phyloP scores from a whole-genome alignment of 2,888 invertebrate species.

The Itoplectis maculator region DNA sequence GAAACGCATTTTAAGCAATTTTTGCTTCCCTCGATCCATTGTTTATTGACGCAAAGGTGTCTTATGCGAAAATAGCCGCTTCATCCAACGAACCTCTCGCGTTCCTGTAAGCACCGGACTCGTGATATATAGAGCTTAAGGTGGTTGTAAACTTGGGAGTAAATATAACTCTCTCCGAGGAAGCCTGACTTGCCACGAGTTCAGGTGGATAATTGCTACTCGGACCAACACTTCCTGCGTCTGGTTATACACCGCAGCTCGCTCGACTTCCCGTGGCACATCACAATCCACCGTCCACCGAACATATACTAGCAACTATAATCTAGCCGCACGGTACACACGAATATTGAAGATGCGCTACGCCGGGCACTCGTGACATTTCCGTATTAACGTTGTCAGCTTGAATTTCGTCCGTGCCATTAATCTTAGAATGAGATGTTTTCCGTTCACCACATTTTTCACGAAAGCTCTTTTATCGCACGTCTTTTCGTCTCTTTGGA shows the following conservation, averaged over 20 bases:
- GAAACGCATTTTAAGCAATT: not conserved
- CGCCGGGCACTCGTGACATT: conserved; percentile 21
- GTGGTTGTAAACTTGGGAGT: conserved; percentile 48
- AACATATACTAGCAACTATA: conserved; percentile 19
- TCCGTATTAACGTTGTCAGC: not conserved
- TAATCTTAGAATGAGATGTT: not conserved
- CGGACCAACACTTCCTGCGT: conserved; percentile 61
- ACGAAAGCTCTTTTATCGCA: not conserved
- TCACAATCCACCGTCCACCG: conserved; percentile 46
- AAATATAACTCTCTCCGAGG: conserved; percentile 59
- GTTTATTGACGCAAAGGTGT: not conserved
- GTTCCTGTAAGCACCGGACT: conserved; percentile 27
- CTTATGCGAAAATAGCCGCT: conserved; percentile 6
- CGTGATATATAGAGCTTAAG: conserved; percentile 45
- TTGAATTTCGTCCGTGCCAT: not conserved
- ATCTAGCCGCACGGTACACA: not conserved
- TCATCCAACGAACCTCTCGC: conserved; percentile 26
- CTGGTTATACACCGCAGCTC: conserved; percentile 44
- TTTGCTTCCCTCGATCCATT: not conserved
- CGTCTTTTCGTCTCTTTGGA: not conserved
- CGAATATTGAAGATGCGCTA: conserved; percentile 12
- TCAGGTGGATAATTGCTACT: conserved; percentile 63
- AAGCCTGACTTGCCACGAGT: conserved; percentile 46
- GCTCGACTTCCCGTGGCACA: conserved; percentile 44
- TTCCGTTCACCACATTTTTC: too few relatives aligned